Evolutionary conservation across 2,888 invertebrate genomes (phyloP), one percentile per base, ranked within the genome.

Genomic region (Agelastica alni): DNA sequence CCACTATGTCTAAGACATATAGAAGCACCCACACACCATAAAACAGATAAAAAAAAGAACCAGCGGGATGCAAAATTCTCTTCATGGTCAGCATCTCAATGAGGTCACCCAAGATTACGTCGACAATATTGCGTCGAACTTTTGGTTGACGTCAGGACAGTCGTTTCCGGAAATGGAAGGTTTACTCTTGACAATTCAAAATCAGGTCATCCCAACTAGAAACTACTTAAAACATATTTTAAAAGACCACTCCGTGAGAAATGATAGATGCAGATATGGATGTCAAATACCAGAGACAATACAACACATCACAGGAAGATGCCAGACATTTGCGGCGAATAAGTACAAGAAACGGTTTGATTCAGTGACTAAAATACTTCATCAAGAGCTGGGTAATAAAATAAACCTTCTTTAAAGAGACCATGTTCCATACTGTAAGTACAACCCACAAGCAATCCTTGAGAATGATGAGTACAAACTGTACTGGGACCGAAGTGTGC

Each of bases 111-210:
- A 49, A 16, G 32, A 32, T 2, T 12, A 56, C 30, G 54, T 58
- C 41, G 51, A 58, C 43, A 53, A 44, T 7, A n/a, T 1, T 26
- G 53, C 53, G 48, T 56, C 48, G 48, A 56, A 56, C 53, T 41
- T 36, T 12, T 58, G 55, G 55, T 12, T 57, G 36, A 36, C 3
- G 3, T 37, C 37, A 10, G 56, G 56, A 20, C 17, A 42, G 17
- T 16, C 58, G 28, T 58, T 51, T 14, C 47, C 34, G 6, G 58
- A 58, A 47, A 58, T 47, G 9, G 58, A 56, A 31, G 56, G 56
- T 26, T 2, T 9, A 1, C n/a, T n/a, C n/a, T n/a, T n/a, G n/a
- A n/a, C n/a, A n/a, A n/a, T n/a, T n/a, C n/a, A n/a, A n/a, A n/a
- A n/a, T n/a, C n/a, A n/a, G n/a, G n/a, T n/a, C n/a, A n/a, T n/a